Base-by-base conservation (phyloP, 2,888 invertebrate genomes). In the Caenorhabditis parvicauda region DNA sequence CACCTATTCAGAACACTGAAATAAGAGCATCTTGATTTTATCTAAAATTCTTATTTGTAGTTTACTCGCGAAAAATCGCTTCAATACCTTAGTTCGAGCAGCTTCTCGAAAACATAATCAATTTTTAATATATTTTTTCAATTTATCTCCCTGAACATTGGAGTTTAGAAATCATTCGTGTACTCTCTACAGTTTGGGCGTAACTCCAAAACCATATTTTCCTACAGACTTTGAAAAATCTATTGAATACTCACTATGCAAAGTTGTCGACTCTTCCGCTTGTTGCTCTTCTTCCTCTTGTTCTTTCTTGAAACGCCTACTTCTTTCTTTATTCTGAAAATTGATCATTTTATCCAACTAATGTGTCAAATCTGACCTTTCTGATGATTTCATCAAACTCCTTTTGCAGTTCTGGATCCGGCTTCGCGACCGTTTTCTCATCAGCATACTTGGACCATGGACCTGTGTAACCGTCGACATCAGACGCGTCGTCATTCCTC, bases 361-460 rank as follows among this genome's bases (percentile, higher is more conserved):
- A n/a, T n/a, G n/a, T n/a, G n/a, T n/a, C n/a, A n/a, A n/a, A n/a
- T n/a, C n/a, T n/a, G n/a, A n/a, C 89, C 83, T 83, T 95, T 93
- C 0, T 92, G 89, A 50, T 92, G 84, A 78, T 94, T 83, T 95
- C 96, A 82, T 95, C 94, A 49, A 98, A 83, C 78, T 91, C 93
- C 19, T 90, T 91, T 39, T 92, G 89, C 80, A 94, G 92, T 76
- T 95, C 92, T 55, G 92, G 92, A 55, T 89, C 88, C 0, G 98
- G 98, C 82, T 89, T 90, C 79, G 91, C 88, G 0, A 92, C 86
- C 53, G 89, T 88, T 76, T 88, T 86, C 83, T 99, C 96, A 80
- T 93, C 92, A 7, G 88, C 87, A 83, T 87, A 99, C 51, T 90
- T 90, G 54, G 92, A 96, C 98, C 98, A 99, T 0, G 98, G 98